Percentiles rank a stretch among this genome's conserved stretches.
These are phyloP conservation scores for Macrophya annulata DNA, from an alignment of 2,888 invertebrate genomes.

Conservation along the genomic window DNA sequence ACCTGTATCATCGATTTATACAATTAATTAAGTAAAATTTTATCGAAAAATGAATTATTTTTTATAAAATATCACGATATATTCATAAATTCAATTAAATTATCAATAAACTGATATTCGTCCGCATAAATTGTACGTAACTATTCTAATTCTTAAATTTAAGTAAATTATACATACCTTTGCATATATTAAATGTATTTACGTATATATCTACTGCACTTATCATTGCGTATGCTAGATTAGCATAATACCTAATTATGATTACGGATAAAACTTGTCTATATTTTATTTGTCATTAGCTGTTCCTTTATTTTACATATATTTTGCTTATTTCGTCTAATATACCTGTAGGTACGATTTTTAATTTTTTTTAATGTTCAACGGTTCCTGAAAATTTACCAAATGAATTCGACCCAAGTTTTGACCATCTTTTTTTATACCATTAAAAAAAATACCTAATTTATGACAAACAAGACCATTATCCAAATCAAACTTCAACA, in stretches of 20 bases:
- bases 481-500: not conserved
- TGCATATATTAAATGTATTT: slow-evolving; percentile 19
- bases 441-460: not conserved
- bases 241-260: too few relatives aligned
- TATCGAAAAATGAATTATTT: not conserved
- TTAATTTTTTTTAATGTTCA: not conserved
- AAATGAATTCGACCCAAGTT: not conserved
- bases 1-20: not conserved
- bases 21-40: not conserved
- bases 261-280: slow-evolving; percentile 67
- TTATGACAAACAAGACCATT: not conserved
- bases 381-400: not conserved
- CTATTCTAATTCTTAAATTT: not conserved
- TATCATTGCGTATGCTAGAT: not conserved
- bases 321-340: not conserved
- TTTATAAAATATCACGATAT: not conserved
- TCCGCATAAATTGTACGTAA: not conserved
- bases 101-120: slow-evolving; percentile 12
- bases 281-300: slow-evolving; percentile 62
- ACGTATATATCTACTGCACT: not conserved
- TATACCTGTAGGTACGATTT: too few relatives aligned
- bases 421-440: not conserved
- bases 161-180: slow-evolving; percentile 33
- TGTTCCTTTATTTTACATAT: not conserved
- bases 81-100: not conserved